A percentile compares a stretch with the other conserved stretches of the same genome.
Conservation (phyloP, 2,888 invertebrate genomes). For the Xestia sexstrigata region DNA sequence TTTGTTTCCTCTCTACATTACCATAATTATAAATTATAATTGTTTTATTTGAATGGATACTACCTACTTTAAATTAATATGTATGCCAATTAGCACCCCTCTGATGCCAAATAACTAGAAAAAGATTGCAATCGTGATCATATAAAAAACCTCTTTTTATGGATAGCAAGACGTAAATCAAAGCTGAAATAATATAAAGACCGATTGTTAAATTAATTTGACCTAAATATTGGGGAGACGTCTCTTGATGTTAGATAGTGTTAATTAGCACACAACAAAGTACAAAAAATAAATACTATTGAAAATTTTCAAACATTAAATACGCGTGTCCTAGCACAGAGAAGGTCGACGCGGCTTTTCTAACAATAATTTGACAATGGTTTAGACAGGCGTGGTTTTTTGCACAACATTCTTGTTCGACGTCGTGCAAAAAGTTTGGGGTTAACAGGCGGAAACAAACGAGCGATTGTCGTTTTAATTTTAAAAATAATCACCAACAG, state of each 20-base stretch:
- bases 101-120: background rate
- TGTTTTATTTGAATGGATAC: background rate
- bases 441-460: conserved; percentile 60
- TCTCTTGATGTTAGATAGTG: background rate
- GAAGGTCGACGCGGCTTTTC: conserved; percentile 24
- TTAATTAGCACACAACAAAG: background rate
- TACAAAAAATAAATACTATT: background rate
- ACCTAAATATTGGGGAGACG: conserved; percentile 20
- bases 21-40: conserved; percentile 2
- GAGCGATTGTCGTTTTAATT: conserved; percentile 55
- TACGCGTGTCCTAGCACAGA: background rate
- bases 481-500: conserved; percentile 49
- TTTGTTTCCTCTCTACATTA: conserved; percentile 17
- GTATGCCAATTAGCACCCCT: conserved; percentile 43
- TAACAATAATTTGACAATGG: conserved; percentile 58
- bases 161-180: conserved; percentile 5
- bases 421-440: conserved; percentile 56
- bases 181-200: background rate
- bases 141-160: conserved; percentile 13
- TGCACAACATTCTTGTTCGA: conserved; percentile 56
- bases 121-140: conserved; percentile 34
- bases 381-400: conserved; percentile 47
- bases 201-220: background rate
- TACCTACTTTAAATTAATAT: conserved; percentile 16
- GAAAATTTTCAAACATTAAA: background rate